Evolutionary conservation across 2,888 invertebrate genomes (phyloP), one percentile per base, ranked within the genome.

Genomic region (Cetonia aurata): DNA sequence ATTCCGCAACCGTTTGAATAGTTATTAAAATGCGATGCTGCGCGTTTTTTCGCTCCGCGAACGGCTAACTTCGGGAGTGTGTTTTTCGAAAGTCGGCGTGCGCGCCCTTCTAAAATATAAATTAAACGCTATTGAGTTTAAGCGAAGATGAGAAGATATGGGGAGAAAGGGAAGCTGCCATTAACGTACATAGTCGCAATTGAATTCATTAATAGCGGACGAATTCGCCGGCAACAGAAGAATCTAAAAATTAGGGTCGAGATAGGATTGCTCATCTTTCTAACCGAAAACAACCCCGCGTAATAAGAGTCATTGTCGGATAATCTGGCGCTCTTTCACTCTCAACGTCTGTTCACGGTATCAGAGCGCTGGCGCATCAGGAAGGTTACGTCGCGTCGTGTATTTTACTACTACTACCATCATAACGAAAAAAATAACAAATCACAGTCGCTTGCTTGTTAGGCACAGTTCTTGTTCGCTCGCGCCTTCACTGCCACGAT

Each of bases 171-270:
- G 13, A 52, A 70, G 67, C 72, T 17, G 57, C 42, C 67, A 75
- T 75, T 75, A 72, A 71, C 74, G 73, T 3, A 37, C 74, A 74
- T 72, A 59, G 73, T 69, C 59, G 71, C 74, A 75, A 74, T 75
- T 75, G 74, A 74, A 75, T 75, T 72, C 71, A 73, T 75, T 75
- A 74, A 67, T 71, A 60, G 68, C 69, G 69, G 60, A 15, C 55
- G 55, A 15, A 56, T 33, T n/a, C 37, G 37, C 1, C 37, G 37
- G 37, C 55, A 56, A 8, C 13, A n/a, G 37, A 56, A 31, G 55
- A 37, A 56, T 56, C 13, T 56, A 56, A 56, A 56, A 56, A 56
- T 56, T 31, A 33, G 33, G 37, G 55, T 31, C 55, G 33, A 31
- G 55, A 55, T 55, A 31, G 33, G 13, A 56, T 56, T 37, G 55